phyloP scores from a whole-genome alignment of 2,888 invertebrate species.

The Hypena proboscidalis region DNA sequence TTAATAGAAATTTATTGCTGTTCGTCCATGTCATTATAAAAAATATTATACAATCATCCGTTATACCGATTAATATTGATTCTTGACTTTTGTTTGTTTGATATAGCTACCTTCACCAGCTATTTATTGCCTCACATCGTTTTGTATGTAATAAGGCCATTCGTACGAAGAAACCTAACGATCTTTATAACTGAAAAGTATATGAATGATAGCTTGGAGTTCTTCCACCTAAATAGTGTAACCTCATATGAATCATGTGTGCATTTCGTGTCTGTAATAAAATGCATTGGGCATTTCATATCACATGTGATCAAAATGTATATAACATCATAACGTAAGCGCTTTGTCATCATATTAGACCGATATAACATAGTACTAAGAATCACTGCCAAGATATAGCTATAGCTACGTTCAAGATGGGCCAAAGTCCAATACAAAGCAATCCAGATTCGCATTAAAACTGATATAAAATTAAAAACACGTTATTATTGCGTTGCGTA shows the following conservation, averaged over 20 bases:
- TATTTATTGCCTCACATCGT: too few species aligned
- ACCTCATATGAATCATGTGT: constrained; percentile 5
- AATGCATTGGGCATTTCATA: neutral
- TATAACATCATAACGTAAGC: constrained; percentile 9
- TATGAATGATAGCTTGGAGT: constrained; percentile 1
- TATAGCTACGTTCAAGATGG: constrained; percentile 8
- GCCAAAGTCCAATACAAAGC: constrained; percentile 48
- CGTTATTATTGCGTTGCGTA: constrained; percentile 45
- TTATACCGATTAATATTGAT: too few species aligned
- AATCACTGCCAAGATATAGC: constrained; percentile 50
- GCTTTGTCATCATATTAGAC: constrained; percentile 28
- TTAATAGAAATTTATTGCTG: too few species aligned
- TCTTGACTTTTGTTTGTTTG: too few species aligned
- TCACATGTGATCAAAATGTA: constrained; percentile 19
- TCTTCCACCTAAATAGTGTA: constrained; percentile 1
- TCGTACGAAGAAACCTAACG: too few species aligned
- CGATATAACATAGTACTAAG: constrained; percentile 21
- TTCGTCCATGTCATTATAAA: too few species aligned
- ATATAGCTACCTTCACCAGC: too few species aligned
- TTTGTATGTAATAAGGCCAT: too few species aligned
- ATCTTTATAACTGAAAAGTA: too few species aligned
- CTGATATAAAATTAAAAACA: constrained; percentile 39
- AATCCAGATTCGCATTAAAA: constrained; percentile 43
- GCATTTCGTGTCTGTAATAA: neutral
- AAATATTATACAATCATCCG: too few species aligned